Conservation (phyloP, 2,113 vertebrate species). For the Athene cunicularia region DNA sequence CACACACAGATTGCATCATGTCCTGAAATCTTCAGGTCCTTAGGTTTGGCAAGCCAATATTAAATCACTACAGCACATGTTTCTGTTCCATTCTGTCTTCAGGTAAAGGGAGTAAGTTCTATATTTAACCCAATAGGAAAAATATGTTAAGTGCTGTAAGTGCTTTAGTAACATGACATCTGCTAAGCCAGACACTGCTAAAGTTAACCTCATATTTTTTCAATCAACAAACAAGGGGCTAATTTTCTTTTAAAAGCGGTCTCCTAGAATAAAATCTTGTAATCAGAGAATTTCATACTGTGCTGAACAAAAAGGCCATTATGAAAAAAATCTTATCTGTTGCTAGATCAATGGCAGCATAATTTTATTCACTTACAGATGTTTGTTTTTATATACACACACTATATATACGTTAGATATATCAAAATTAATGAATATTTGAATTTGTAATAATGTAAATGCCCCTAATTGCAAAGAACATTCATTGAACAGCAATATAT, state of each 20-base stretch:
- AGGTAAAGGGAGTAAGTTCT: not conserved
- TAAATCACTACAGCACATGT: not conserved
- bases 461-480: not conserved
- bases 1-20: fast-evolving
- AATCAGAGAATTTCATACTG: not conserved
- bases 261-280: not conserved
- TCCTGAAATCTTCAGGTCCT: not conserved
- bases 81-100: not conserved
- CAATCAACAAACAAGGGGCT: not conserved
- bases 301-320: not conserved
- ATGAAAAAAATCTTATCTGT: not conserved
- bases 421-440: not conserved
- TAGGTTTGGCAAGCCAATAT: not conserved
- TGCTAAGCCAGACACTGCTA: not conserved
- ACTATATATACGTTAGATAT: not conserved
- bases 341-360: not conserved
- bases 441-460: not conserved
- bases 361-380: not conserved
- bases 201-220: not conserved
- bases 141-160: not conserved
- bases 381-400: fast-evolving
- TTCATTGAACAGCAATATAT: not conserved
- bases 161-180: not conserved
- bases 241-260: not conserved
- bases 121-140: not conserved